Evolutionary conservation across 2,888 invertebrate genomes (phyloP), one percentile per base, ranked within the genome.

Genomic region (Amblyjoppa fuscipennis): DNA sequence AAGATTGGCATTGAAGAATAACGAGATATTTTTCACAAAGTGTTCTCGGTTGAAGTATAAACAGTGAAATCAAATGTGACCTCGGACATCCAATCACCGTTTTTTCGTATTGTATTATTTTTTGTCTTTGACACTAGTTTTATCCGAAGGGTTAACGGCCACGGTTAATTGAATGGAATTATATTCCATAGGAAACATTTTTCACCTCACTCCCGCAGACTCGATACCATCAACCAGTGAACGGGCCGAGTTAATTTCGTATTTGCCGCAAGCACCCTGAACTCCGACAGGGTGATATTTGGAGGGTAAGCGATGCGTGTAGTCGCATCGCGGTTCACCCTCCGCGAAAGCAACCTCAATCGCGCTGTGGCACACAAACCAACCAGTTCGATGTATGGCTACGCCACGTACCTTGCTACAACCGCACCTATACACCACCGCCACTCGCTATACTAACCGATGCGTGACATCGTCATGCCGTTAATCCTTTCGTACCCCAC

Each of bases 241-340:
- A 75, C 68, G 79, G 73, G 82, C 78, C 84, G 81, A 86, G 86
- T 84, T 84, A 86, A 86, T 86, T 84, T 84, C 84, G 75, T 81
- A 83, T 82, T 84, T 84, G 84, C 86, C 84, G 71, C 84, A 80
- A 86, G 81, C 84, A 79, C 81, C 70, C 82, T 70, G 82, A 75
- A 81, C 79, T 84, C 81, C 81, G 78, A 86, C 83, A 49, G 81
- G 81, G 70, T 78, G 90, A 91, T 90, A 89, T 88, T 89, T 88
- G 85, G 89, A 88, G 90, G 90, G 90, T 91, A 89, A 91, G 89
- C 90, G 91, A 91, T 91, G 91, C 90, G 90, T 91, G 89, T 90
- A 89, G 84, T 88, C 88, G 85, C 86, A 88, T 85, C 73, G 86
- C 84, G 88, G 87, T 85, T 81, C 83, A 83, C 81, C 86, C 83